Evolutionary conservation across 2,797 vertebrate species (phyloP).

Genomic region (Fistularia tabacaria): DNA sequence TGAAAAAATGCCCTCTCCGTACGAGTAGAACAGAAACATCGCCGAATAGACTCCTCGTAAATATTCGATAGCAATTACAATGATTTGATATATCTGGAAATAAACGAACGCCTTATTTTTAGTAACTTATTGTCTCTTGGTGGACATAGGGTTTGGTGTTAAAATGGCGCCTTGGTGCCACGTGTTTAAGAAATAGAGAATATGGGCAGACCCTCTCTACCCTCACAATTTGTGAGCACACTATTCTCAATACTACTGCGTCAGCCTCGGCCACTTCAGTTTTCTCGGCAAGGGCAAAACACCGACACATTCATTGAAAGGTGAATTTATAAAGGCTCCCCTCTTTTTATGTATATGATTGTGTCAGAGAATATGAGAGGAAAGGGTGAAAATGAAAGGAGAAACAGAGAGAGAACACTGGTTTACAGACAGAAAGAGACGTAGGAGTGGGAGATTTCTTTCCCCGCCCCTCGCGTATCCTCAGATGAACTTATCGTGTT

Average conservation of each 20-base stretch:
- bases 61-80: background rate
- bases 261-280: conserved; percentile 12
- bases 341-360: conserved; percentile 1
- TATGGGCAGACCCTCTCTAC: conserved; percentile 46
- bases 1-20: too few relatives aligned
- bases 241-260: conserved; percentile 27
- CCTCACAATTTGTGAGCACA: conserved; percentile 36
- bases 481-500: conserved; percentile 82
- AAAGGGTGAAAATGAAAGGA: conserved; percentile 45
- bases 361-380: conserved; percentile 19
- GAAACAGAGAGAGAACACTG: conserved; percentile 57
- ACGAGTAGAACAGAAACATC: too few relatives aligned
- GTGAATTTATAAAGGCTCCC: background rate
- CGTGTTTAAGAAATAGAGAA: conserved; percentile 62
- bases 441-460: conserved; percentile 60
- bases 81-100: conserved; percentile 4
- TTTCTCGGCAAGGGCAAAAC: background rate
- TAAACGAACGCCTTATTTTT: conserved; percentile 7
- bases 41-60: background rate
- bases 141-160: conserved; percentile 48
- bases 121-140: conserved; percentile 20
- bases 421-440: conserved; percentile 62
- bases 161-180: conserved; percentile 76
- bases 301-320: conserved; percentile 5
- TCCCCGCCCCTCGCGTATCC: conserved; percentile 75